Conservation (phyloP, 1,140 invertebrate species). For the Drosophila sturtevanti region DNA sequence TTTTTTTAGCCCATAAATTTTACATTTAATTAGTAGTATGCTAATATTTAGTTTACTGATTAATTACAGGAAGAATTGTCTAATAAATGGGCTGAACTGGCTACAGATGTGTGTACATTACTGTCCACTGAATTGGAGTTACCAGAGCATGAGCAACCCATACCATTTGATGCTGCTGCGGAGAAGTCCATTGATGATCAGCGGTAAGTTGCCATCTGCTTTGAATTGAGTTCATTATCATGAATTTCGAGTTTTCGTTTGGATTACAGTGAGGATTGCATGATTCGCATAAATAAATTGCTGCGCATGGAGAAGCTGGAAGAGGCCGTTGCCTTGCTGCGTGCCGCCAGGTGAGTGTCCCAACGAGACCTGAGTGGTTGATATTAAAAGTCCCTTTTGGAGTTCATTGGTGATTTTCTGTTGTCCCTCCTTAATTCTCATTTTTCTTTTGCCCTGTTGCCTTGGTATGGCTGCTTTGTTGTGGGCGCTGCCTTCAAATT, state of each 20-base stretch:
- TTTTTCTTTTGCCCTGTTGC: constrained; percentile 1
- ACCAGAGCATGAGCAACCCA: constrained; percentile 84
- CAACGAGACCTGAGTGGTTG: too few relatives aligned
- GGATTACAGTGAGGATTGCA: constrained; percentile 89
- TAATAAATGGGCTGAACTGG: constrained; percentile 89
- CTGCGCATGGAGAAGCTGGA: constrained; percentile 88
- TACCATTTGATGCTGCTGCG: constrained; percentile 94
- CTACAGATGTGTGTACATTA: constrained; percentile 88
- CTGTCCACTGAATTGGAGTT: constrained; percentile 84
- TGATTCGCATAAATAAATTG: constrained; percentile 92
- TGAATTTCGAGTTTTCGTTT: constrained; percentile 50
- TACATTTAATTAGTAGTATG: neutral
- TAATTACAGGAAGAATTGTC: constrained; percentile 83
- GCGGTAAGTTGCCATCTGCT: constrained; percentile 85
- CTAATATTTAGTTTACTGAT: constrained; percentile 36
- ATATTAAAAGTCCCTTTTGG: constrained; percentile 24
- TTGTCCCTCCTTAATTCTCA: neutral
- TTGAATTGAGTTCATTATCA: neutral
- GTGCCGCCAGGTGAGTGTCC: constrained; percentile 90
- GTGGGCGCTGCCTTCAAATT: constrained; percentile 32
- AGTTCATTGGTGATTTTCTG: constrained; percentile 3
- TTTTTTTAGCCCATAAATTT: constrained; percentile 19
- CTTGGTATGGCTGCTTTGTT: constrained; percentile 23
- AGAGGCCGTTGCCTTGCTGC: constrained; percentile 91
- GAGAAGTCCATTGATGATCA: constrained; percentile 93